phyloP scores from a whole-genome alignment of 2,797 vertebrate genomes.

The Coluber constrictor region DNA sequence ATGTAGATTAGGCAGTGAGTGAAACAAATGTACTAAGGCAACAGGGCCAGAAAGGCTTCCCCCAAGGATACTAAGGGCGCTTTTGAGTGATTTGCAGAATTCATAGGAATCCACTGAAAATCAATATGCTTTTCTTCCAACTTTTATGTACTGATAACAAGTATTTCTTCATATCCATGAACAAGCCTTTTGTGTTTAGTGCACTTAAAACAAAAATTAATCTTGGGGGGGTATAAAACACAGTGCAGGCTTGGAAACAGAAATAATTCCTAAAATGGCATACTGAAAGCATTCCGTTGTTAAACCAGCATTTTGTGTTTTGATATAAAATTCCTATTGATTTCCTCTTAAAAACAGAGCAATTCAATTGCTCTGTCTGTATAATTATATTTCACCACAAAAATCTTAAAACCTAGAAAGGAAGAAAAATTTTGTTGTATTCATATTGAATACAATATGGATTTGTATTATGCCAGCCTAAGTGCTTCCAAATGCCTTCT shows the following conservation, averaged over 20 bases:
- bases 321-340: constrained; percentile 6
- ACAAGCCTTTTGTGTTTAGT: not conserved
- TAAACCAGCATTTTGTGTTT: not conserved
- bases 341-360: constrained; percentile 1
- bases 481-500: constrained; percentile 21
- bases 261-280: constrained; percentile 4
- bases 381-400: not conserved
- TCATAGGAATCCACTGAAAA: constrained; percentile 30
- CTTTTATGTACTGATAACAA: not conserved
- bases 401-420: not conserved
- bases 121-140: constrained; percentile 28
- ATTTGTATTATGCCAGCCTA: not conserved
- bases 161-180: not conserved
- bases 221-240: constrained; percentile 12
- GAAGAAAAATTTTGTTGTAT: not conserved
- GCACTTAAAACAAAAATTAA: constrained; percentile 6
- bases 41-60: constrained; percentile 62
- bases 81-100: constrained; percentile 34
- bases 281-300: constrained; percentile 14
- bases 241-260: not conserved
- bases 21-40: constrained; percentile 73
- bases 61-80: constrained; percentile 48
- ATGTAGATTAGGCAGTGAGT: constrained; percentile 83
- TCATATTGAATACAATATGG: not conserved
- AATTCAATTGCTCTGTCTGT: not conserved